A percentile compares a stretch with the other conserved stretches of the same genome.
Evolutionary conservation across 30 jellyfish, hydroid and myxozoan species (phyloP).

Genomic region (Aurelia coerulea): DNA sequence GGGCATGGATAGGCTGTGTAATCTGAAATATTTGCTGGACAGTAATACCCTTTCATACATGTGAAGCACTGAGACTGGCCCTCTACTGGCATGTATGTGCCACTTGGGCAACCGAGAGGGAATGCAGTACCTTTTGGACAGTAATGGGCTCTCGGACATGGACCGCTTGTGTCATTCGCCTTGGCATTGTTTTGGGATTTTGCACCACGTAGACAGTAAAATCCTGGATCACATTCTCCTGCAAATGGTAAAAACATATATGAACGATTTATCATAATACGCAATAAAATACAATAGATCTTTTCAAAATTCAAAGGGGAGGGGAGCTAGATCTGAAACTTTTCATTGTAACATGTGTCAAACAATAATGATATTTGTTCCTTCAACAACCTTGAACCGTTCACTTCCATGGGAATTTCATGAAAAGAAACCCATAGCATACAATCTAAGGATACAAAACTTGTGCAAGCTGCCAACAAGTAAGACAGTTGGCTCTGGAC

Average conservation of each 20-base stretch:
- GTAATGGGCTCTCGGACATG: conserved; percentile 93
- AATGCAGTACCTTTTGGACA: conserved; percentile 89
- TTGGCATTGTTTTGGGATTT: conserved; percentile 76
- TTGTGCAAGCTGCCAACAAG: too few species aligned
- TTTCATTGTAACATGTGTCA: too few species aligned
- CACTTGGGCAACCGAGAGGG: conserved; percentile 91
- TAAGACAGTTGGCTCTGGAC: too few species aligned
- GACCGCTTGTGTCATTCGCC: conserved; percentile 93
- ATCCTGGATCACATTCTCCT: conserved; percentile 96
- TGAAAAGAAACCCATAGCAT: too few species aligned
- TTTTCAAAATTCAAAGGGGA: too few species aligned
- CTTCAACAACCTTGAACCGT: too few species aligned
- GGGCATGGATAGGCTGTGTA: conserved; percentile 89
- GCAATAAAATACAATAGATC: too few species aligned
- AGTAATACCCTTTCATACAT: conserved; percentile 87
- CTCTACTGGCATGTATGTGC: conserved; percentile 90
- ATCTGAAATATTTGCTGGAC: conserved; percentile 92
- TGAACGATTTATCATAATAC: neutral
- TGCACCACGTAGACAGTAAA: conserved; percentile 93
- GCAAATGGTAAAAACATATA: neutral
- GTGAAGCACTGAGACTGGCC: conserved; percentile 78
- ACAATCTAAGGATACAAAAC: too few species aligned
- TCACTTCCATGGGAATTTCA: too few species aligned
- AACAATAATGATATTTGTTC: too few species aligned
- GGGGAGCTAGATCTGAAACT: too few species aligned